Conservation (phyloP, 2,797 vertebrate species). For the Oceanodroma leucorhoa region DNA sequence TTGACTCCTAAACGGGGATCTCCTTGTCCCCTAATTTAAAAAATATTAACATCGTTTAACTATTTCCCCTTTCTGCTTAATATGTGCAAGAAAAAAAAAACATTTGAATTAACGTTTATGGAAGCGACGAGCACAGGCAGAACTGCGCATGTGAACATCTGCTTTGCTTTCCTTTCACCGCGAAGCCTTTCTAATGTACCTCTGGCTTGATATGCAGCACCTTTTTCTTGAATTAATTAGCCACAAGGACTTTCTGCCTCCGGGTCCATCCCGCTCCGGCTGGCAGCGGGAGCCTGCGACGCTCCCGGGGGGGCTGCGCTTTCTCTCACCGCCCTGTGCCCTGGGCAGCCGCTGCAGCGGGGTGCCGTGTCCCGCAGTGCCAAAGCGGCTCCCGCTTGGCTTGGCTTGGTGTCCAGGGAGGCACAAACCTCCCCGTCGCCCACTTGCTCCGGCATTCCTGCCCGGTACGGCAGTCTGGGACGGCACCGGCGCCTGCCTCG, state of each 20-base stretch:
- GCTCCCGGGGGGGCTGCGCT: neutral
- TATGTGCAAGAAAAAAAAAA: neutral
- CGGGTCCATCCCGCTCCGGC: neutral
- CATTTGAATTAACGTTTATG: neutral
- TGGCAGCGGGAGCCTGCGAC: neutral
- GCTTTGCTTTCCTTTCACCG: neutral
- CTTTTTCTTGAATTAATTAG: neutral
- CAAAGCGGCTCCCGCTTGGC: neutral
- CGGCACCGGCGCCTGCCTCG: neutral
- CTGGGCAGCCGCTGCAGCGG: neutral
- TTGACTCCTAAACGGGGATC: conserved; percentile 52
- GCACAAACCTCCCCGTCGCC: neutral
- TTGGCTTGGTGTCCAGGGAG: neutral
- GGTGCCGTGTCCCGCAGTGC: accelerated
- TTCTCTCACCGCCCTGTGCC: neutral
- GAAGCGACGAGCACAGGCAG: neutral
- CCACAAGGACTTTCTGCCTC: neutral
- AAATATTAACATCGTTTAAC: conserved; percentile 54
- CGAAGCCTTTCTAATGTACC: neutral
- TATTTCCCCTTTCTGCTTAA: conserved; percentile 35
- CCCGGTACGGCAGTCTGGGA: accelerated
- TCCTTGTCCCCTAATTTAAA: conserved; percentile 66
- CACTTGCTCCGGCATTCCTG: accelerated
- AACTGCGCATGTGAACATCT: accelerated
- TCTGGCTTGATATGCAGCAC: neutral